A percentile compares a stretch with the other conserved stretches of the same genome.
Evolutionary conservation across 2,797 vertebrate species (phyloP).

Genomic region (Melopsittacus undulatus): DNA sequence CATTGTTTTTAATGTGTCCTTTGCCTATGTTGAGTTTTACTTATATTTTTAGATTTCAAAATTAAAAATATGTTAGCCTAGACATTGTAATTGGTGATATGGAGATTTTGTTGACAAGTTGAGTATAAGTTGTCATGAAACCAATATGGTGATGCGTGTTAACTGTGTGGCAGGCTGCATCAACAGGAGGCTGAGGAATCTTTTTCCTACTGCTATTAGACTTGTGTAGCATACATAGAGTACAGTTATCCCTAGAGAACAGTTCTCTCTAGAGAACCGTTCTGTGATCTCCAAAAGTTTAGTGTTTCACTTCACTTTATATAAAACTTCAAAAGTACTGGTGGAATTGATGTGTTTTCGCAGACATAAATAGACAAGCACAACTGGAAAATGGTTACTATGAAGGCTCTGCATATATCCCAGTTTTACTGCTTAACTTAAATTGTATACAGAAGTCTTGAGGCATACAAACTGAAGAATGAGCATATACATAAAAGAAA

Average conservation of each 20-base stretch:
- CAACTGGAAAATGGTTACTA: not conserved
- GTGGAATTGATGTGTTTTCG: not conserved
- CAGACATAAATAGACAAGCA: not conserved
- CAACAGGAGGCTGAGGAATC: not conserved
- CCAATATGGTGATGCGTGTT: not conserved
- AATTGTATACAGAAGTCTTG: not conserved
- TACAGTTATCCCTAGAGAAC: not conserved
- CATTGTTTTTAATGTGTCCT: not conserved
- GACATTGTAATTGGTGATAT: accelerated
- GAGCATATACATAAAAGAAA: not conserved
- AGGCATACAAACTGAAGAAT: not conserved
- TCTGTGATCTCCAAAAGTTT: not conserved
- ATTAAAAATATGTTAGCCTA: not conserved
- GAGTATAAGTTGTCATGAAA: not conserved
- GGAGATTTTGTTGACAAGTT: not conserved
- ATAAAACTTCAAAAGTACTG: not conserved
- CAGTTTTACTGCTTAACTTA: not conserved
- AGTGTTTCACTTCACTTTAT: not conserved
- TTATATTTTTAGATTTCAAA: not conserved
- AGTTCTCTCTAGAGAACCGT: not conserved
- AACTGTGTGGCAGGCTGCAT: not conserved
- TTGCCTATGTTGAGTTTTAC: not conserved
- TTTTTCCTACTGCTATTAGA: not conserved
- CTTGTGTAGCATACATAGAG: not conserved
- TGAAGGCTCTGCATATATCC: not conserved